Conservation (phyloP, 2,797 vertebrate species). For the Eupleurogrammus muticus region DNA sequence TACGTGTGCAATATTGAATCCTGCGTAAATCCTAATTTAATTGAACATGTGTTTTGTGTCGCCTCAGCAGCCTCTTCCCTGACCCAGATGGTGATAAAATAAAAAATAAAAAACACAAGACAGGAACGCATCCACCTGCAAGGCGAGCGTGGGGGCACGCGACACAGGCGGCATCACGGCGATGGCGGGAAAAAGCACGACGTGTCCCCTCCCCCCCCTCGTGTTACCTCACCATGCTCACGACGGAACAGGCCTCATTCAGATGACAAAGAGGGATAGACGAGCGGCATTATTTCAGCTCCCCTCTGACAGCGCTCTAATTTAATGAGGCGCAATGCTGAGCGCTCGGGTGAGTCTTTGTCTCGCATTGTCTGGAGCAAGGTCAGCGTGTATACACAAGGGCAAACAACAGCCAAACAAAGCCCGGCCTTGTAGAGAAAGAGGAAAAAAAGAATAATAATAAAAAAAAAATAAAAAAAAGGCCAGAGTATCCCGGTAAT, state of each 20-base stretch:
- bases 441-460: constrained; percentile 36
- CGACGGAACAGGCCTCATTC: constrained; percentile 62
- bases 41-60: constrained; percentile 31
- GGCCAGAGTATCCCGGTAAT: constrained; percentile 59
- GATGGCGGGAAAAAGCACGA: too few relatives aligned
- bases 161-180: too few relatives aligned
- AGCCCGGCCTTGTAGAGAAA: constrained; percentile 44
- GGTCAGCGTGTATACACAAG: constrained; percentile 75
- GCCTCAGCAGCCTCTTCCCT: constrained; percentile 32
- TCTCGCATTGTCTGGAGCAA: constrained; percentile 76
- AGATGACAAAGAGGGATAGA: constrained; percentile 71
- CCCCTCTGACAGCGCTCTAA: constrained; percentile 73
- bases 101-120: constrained; percentile 48
- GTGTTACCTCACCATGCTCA: too few relatives aligned
- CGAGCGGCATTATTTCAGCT: constrained; percentile 70
- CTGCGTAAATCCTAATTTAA: constrained; percentile 44
- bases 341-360: constrained; percentile 56
- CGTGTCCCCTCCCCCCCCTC: too few relatives aligned
- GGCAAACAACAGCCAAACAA: constrained; percentile 68
- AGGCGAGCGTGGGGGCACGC: constrained; percentile 26
- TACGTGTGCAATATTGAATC: constrained; percentile 27
- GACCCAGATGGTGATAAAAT: constrained; percentile 56
- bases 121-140: constrained; percentile 52
- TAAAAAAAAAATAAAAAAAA: constrained; percentile 39
- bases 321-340: constrained; percentile 75